Base-by-base conservation (phyloP, 2,113 vertebrate genomes). In the Calonectris borealis region DNA sequence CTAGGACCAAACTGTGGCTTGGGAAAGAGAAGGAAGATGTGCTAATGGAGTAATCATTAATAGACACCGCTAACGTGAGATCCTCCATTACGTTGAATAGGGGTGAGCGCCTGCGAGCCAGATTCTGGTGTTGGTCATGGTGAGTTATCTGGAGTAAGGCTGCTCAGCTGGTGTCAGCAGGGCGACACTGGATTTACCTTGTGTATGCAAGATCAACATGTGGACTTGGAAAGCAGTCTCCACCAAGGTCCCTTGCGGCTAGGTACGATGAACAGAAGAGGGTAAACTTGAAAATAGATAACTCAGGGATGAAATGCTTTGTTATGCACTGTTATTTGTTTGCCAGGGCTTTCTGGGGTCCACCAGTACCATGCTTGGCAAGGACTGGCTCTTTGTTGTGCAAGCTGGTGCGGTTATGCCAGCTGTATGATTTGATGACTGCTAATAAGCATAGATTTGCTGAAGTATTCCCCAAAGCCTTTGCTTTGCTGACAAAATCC, bases 401-500 rank as follows among this genome's bases (percentile, higher is more conserved):
- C 61, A 55, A 22, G 22, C 38, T 72, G 51, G 25, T n/a, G 91
- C 3, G 0, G 42, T 64, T 93, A 55, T 60, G 69, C 48, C 62
- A 86, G 44, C 48, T 76, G 65, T 52, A 12, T 64, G 40, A 55
- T 68, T 87, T 86, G 83, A 85, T 84, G 83, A 57, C 57, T 79
- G 61, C 65, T 93, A 83, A 94, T 80, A 88, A 85, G 82, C 86
- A 64, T 14, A 91, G 65, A 44, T 64, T 91, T 94, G 65, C 91
- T 82, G 61, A 82, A 94, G 44, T 82, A 91, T 93, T 96, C 89
- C 90, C 91, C 57, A 44, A 83, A 94, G 91, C 66, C 93, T 72
- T 81, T 60, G 38, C 49, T 77, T 73, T 88, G 83, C 79, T 21
- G 17, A 75, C 76, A 95, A 84, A 93, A 92, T 95, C 72, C 86